Base-by-base conservation (phyloP, 2,888 invertebrate genomes). In the Apodemia duryi region DNA sequence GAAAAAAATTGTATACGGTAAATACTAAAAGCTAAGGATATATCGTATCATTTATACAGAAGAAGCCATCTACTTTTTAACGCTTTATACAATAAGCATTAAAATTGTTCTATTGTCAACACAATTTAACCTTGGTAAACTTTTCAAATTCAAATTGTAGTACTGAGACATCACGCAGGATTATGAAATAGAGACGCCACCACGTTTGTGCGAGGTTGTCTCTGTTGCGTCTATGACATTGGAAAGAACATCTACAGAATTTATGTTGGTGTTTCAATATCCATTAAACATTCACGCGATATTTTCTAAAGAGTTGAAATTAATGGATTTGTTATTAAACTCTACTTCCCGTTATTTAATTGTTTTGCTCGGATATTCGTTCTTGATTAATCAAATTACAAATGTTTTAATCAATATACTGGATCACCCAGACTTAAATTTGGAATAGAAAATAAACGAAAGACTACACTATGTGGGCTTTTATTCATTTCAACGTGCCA, bases 151-250 rank as follows among this genome's bases (percentile, higher is more conserved):
- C 57, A 57, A 66, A 64, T 71, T 77, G 70, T 74, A 65, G 7
- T 62, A 29, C 6, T 38, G 32, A 38, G 32, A 46, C 29, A 62
- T 35, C 28, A 46, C 62, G 46, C 28, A 41, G 43, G 13, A 62
- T 62, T 62, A n/a, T 57, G 57, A 57, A 57, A 57, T 13, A 29
- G 32, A 57, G 32, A 32, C 57, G 11, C 32, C 57, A 57, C 57
- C 29, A 57, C 29, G 57, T 28, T 75, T 80, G 78, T 77, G 32
- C 77, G 78, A 80, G 76, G 79, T 74, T 78, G 71, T 72, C 71
- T 61, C 65, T 65, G 63, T 68, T 65, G 65, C 68, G 43, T 68
- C 75, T 72, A 69, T 79, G 80, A 78, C 82, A 82, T 84, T 84
- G 80, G 68, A 61, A 68, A 66, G 66, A 38, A 68, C 49, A 57